Evolutionary conservation across 2,888 invertebrate genomes (phyloP).

Genomic region (Ypsolopha scabrella): DNA sequence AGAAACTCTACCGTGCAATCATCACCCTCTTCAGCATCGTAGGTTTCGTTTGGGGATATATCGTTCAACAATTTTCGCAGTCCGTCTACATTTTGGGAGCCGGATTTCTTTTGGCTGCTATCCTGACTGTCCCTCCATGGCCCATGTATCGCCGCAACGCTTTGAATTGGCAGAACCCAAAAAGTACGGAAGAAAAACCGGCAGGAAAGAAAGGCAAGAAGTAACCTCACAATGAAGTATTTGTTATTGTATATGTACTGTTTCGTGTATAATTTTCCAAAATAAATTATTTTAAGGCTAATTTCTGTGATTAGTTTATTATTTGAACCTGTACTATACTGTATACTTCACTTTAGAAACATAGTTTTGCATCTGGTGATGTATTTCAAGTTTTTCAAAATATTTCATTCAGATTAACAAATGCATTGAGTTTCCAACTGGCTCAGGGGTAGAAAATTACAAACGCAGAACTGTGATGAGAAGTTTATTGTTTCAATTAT

Average conservation of each 20-base stretch:
- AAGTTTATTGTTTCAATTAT: too few species aligned
- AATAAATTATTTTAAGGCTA: conserved; percentile 2
- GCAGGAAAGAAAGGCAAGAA: conserved; percentile 68
- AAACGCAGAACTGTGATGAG: too few species aligned
- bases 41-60: conserved; percentile 92
- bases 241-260: background rate
- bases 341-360: too few species aligned
- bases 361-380: too few species aligned
- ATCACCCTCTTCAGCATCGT: conserved; percentile 92
- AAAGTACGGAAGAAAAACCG: conserved; percentile 48
- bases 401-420: too few species aligned
- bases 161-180: conserved; percentile 89
- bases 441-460: too few species aligned
- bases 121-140: conserved; percentile 96
- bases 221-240: conserved; percentile 15
- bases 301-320: background rate
- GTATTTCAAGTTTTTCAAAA: too few species aligned
- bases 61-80: conserved; percentile 95
- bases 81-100: conserved; percentile 93
- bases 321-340: too few species aligned
- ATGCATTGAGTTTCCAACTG: too few species aligned
- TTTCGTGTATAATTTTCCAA: background rate
- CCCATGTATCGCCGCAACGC: conserved; percentile 92
- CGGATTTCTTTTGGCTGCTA: conserved; percentile 87
- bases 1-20: conserved; percentile 89